Conservation (phyloP, 1,140 invertebrate genomes). For the Luehdorfia chinensis region DNA sequence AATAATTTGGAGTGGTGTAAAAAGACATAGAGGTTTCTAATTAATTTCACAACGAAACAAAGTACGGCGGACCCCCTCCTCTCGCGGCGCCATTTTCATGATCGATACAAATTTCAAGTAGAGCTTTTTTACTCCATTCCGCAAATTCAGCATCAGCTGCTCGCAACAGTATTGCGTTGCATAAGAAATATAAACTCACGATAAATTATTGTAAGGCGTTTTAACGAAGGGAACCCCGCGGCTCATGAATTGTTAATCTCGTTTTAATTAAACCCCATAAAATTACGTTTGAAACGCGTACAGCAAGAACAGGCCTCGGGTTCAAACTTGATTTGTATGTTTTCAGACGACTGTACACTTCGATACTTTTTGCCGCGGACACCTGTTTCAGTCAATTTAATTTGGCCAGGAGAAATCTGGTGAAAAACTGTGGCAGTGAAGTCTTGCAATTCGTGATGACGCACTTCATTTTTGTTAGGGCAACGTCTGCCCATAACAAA, state of each 20-base stretch:
- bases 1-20: neutral
- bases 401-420: too few species aligned
- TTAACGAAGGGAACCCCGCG: slow-evolving; percentile 12
- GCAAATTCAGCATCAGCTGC: slow-evolving; percentile 4
- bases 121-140: neutral
- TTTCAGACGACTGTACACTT: slow-evolving; percentile 1
- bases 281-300: slow-evolving; percentile 7
- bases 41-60: slow-evolving; percentile 11
- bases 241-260: slow-evolving; percentile 19
- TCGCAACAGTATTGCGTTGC: neutral
- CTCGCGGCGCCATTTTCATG: neutral
- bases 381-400: too few species aligned
- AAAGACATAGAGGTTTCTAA: slow-evolving; percentile 2
- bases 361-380: neutral
- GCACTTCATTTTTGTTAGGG: too few species aligned
- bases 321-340: neutral
- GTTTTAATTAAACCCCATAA: slow-evolving; percentile 18
- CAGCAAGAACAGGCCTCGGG: slow-evolving; percentile 1
- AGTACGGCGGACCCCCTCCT: slow-evolving; percentile 8
- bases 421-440: too few species aligned
- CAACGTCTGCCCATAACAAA: too few species aligned
- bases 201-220: slow-evolving; percentile 11
- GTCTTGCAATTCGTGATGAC: too few species aligned
- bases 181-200: slow-evolving; percentile 2
- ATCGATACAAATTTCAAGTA: slow-evolving; percentile 9